Percentiles rank a stretch among this genome's conserved stretches.
Conservation (phyloP, 1,140 invertebrate species). For the Copidosoma floridanum region DNA sequence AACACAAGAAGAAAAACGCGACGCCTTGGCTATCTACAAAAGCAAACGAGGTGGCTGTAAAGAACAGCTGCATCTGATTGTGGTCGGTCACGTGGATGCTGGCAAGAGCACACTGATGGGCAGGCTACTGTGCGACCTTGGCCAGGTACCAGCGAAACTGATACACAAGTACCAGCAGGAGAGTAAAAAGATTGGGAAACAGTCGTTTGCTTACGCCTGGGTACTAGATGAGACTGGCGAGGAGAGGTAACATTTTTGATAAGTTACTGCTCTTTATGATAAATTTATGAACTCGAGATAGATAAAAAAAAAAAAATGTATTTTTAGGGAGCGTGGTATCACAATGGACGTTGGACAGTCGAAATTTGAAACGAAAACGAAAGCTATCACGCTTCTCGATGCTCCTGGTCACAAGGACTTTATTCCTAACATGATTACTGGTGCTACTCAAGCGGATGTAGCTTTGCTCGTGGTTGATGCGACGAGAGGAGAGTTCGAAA, state of each 20-base stretch:
- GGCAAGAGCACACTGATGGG: constrained; percentile 99
- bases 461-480: constrained; percentile 95
- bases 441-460: constrained; percentile 95
- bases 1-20: constrained; percentile 59
- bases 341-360: constrained; percentile 97
- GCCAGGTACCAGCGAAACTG: constrained; percentile 83
- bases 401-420: constrained; percentile 98
- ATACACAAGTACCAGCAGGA: constrained; percentile 99
- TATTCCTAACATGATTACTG: constrained; percentile 99
- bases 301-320: background rate
- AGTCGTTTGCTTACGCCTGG: constrained; percentile 98
- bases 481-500: constrained; percentile 95
- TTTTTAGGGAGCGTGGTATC: constrained; percentile 72
- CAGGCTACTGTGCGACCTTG: constrained; percentile 85
- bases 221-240: constrained; percentile 98
- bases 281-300: background rate
- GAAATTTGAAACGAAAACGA: constrained; percentile 88
- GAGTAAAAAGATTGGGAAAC: constrained; percentile 95
- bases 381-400: constrained; percentile 85
- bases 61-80: constrained; percentile 88
- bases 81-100: constrained; percentile 98
- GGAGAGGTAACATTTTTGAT: constrained; percentile 68
- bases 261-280: background rate
- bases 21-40: constrained; percentile 64
- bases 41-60: constrained; percentile 75